These are phyloP conservation scores for Dryadula phaetusa DNA, from an alignment of 2,888 invertebrate genomes.

Conservation along the genomic window DNA sequence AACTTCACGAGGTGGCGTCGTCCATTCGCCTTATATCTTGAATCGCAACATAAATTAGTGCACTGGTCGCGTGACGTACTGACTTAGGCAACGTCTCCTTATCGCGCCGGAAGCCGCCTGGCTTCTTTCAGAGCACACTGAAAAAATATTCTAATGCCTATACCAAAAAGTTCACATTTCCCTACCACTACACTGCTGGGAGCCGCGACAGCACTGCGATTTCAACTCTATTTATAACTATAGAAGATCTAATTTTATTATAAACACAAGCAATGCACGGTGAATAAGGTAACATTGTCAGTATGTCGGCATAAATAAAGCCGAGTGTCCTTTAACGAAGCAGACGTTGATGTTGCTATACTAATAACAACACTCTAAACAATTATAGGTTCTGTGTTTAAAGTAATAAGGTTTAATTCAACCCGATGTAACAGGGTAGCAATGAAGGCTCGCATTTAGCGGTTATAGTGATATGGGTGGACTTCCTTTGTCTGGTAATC, in stretches of 20 bases:
- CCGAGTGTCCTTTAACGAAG: constrained; percentile 83
- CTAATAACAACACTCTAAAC: constrained; percentile 66
- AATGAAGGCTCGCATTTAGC: constrained; percentile 80
- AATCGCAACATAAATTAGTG: constrained; percentile 83
- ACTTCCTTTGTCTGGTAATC: constrained; percentile 84
- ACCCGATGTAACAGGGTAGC: constrained; percentile 60
- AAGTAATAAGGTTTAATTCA: constrained; percentile 61
- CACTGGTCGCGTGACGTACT: constrained; percentile 81
- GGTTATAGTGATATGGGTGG: constrained; percentile 82
- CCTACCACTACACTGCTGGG: constrained; percentile 51
- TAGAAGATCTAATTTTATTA: constrained; percentile 58
- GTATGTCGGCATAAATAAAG: constrained; percentile 83
- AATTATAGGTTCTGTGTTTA: constrained; percentile 66
- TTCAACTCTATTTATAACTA: constrained; percentile 63
- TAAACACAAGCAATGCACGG: constrained; percentile 58
- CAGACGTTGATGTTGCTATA: constrained; percentile 78
- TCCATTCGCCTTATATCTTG: constrained; percentile 71
- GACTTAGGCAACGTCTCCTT: constrained; percentile 79
- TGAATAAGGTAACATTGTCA: constrained; percentile 80
- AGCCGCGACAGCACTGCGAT: constrained; percentile 50
- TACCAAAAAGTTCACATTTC: constrained; percentile 64
- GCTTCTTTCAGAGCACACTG: constrained; percentile 54
- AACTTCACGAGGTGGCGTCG: constrained; percentile 59
- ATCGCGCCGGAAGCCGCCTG: constrained; percentile 77
- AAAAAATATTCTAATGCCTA: constrained; percentile 61